Percentiles rank a stretch among this genome's conserved stretches.
Conservation (phyloP, 2,888 invertebrate species). For the Thecophora atra region DNA sequence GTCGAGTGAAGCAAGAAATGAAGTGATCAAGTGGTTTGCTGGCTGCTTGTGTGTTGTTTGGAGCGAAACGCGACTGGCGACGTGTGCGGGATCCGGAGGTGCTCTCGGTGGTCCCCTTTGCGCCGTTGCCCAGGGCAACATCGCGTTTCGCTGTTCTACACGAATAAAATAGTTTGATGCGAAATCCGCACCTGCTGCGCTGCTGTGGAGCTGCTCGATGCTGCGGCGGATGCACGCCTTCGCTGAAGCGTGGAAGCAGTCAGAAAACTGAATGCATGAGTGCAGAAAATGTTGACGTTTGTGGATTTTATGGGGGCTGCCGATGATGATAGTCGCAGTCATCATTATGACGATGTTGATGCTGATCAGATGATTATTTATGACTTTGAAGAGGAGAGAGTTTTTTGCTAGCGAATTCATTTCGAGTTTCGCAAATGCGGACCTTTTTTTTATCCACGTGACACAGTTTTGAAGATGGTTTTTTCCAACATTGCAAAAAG, state of each 20-base stretch:
- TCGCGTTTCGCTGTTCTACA: slow-evolving; percentile 30
- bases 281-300: background rate
- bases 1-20: background rate
- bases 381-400: no score
- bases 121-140: slow-evolving; percentile 20
- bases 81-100: background rate
- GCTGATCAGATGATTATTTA: no score
- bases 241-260: background rate
- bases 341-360: background rate
- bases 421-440: no score
- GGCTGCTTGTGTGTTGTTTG: background rate
- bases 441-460: no score
- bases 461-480: no score
- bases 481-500: no score
- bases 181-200: slow-evolving; percentile 11
- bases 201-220: slow-evolving; percentile 11
- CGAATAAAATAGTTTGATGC: slow-evolving; percentile 26
- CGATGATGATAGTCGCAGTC: background rate
- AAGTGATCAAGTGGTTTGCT: slow-evolving; percentile 6
- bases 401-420: no score
- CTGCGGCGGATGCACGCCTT: background rate
- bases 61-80: no score
- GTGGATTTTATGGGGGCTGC: background rate
- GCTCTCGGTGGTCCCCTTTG: background rate
- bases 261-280: background rate